phyloP scores from a whole-genome alignment of 2,888 invertebrate genomes.

The Drosophila birchii region DNA sequence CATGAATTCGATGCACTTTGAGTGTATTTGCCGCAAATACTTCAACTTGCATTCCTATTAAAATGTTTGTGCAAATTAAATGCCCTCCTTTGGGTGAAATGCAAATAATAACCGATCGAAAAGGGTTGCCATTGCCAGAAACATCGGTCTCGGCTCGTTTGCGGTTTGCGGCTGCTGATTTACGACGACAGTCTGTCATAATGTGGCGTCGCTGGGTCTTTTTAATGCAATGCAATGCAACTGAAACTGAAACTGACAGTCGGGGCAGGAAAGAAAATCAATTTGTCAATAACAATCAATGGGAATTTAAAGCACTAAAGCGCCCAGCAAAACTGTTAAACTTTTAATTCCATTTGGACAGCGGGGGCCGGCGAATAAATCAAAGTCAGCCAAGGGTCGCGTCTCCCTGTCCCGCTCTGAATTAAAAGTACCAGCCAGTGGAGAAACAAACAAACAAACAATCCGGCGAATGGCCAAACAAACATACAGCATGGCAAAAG shows the following conservation, averaged over 20 bases:
- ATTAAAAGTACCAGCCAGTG: conserved; percentile 63
- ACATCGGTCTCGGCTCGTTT: conserved; percentile 27
- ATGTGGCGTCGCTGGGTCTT: conserved; percentile 38
- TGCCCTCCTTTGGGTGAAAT: conserved; percentile 9
- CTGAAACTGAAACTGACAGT: conserved; percentile 58
- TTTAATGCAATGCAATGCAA: conserved; percentile 62
- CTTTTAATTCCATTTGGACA: conserved; percentile 77
- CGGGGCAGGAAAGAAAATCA: conserved; percentile 63
- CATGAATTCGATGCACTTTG: neutral
- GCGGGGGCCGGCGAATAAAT: conserved; percentile 72
- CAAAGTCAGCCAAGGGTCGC: conserved; percentile 65
- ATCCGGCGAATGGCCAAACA: conserved; percentile 14
- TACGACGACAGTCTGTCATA: conserved; percentile 56
- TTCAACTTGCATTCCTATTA: conserved; percentile 12
- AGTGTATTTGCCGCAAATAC: conserved; percentile 19
- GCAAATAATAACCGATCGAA: neutral
- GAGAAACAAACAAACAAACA: conserved; percentile 16
- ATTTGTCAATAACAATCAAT: conserved; percentile 74
- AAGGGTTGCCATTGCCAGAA: conserved; percentile 34
- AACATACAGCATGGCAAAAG: conserved; percentile 49
- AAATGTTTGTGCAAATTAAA: conserved; percentile 24
- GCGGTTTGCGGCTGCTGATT: conserved; percentile 55
- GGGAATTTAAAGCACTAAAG: conserved; percentile 48
- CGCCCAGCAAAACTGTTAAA: conserved; percentile 55
- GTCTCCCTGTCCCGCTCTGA: conserved; percentile 49